These are phyloP conservation scores for Xiphophorus hellerii DNA, from an alignment of 2,113 vertebrate genomes.

Conservation along the genomic window DNA sequence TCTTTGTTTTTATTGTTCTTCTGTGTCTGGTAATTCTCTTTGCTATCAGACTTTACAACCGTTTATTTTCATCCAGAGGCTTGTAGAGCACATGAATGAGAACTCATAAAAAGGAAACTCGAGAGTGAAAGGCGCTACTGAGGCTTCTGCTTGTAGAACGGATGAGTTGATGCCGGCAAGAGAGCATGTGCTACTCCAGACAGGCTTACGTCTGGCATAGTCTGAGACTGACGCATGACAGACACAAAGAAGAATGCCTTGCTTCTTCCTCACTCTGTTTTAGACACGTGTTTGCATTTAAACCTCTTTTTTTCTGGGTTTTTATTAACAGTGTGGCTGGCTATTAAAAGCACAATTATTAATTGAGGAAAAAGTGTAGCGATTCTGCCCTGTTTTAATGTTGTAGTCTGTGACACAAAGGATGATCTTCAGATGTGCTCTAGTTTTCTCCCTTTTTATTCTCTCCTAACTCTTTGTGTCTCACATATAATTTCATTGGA, in stretches of 20 bases:
- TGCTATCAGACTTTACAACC: conserved; percentile 13
- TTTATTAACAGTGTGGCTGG: conserved; percentile 22
- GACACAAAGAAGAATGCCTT: conserved; percentile 79
- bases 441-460: neutral
- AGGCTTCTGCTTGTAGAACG: conserved; percentile 44
- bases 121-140: conserved; percentile 32
- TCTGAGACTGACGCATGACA: conserved; percentile 71
- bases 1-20: neutral
- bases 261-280: conserved; percentile 42
- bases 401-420: conserved; percentile 61
- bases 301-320: neutral
- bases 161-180: conserved; percentile 60
- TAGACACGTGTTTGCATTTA: conserved; percentile 5
- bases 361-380: conserved; percentile 1
- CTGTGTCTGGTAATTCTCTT: conserved; percentile 8
- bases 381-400: conserved; percentile 31
- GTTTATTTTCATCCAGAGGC: neutral
- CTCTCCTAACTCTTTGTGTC: conserved; percentile 44
- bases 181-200: conserved; percentile 65
- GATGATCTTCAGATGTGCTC: conserved; percentile 32
- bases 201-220: conserved; percentile 72
- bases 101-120: conserved; percentile 23
- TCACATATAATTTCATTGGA: conserved; percentile 45
- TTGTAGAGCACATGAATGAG: conserved; percentile 17
- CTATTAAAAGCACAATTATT: conserved; percentile 13